These are phyloP conservation scores for Montipora capricornis DNA, from an alignment of 64 coral and sea anemone species.

Conservation along the genomic window DNA sequence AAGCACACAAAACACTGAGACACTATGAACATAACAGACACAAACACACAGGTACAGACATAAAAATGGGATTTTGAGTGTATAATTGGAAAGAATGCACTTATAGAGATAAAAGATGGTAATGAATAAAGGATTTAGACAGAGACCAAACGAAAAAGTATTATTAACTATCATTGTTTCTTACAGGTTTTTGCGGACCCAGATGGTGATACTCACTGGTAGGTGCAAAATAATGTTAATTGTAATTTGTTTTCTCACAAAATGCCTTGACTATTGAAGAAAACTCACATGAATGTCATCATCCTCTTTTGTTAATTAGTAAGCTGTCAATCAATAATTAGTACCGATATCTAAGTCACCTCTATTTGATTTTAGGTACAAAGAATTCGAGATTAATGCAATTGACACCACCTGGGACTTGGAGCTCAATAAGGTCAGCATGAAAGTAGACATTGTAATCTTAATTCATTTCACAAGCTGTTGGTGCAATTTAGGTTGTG, in stretches of 20 bases:
- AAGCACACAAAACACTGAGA: too few species aligned
- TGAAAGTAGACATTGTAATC: neutral
- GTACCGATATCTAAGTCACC: too few species aligned
- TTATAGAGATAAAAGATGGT: too few species aligned
- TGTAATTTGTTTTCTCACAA: neutral
- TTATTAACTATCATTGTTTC: neutral
- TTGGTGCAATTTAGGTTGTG: too few species aligned
- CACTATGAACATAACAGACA: too few species aligned
- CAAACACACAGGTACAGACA: too few species aligned
- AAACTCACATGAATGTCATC: neutral
- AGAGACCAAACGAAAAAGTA: too few species aligned
- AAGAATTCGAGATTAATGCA: slow-evolving; percentile 98
- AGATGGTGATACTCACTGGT: slow-evolving; percentile 93
- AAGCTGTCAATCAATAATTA: too few species aligned
- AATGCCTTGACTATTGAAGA: neutral
- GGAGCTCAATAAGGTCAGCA: slow-evolving; percentile 83
- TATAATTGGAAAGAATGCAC: too few species aligned
- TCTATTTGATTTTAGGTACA: slow-evolving; percentile 68
- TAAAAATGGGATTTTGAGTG: too few species aligned
- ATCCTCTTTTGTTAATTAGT: neutral
- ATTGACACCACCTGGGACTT: slow-evolving; percentile 92
- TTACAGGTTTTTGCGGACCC: slow-evolving; percentile 90
- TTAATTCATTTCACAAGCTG: too few species aligned
- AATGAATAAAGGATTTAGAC: too few species aligned
- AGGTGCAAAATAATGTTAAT: neutral